Evolutionary conservation across 2,113 vertebrate genomes (phyloP).

Genomic region (Laticauda laticaudata): DNA sequence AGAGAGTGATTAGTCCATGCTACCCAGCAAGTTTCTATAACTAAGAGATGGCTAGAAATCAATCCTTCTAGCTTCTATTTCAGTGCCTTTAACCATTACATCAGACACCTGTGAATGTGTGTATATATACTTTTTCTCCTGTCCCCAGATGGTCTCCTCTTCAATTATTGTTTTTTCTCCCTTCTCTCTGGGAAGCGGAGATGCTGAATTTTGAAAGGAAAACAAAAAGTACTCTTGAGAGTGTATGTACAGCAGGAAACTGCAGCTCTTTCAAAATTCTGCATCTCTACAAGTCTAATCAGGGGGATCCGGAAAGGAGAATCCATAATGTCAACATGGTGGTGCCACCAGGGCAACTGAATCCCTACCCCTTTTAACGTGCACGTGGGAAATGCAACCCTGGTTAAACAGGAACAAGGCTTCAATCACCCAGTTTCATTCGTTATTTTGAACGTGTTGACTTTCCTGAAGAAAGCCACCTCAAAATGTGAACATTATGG

Average conservation of each 20-base stretch:
- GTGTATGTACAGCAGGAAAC: not conserved
- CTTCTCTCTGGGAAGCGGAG: not conserved
- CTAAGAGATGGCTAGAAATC: not conserved
- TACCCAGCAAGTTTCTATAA: not conserved
- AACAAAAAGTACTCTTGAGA: not conserved
- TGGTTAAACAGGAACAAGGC: not conserved
- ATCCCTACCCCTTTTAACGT: not conserved
- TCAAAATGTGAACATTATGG: not conserved
- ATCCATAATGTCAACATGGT: not conserved
- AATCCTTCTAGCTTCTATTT: not conserved
- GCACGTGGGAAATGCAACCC: not conserved
- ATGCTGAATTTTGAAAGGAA: not conserved
- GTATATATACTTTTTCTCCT: not conserved
- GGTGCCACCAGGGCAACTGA: not conserved
- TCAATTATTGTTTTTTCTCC: not conserved
- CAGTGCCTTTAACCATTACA: not conserved
- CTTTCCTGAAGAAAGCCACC: not conserved
- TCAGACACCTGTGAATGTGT: not conserved
- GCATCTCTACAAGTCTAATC: not conserved
- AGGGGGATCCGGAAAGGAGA: not conserved
- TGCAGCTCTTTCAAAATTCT: not conserved
- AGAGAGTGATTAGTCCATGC: not conserved
- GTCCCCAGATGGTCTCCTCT: not conserved
- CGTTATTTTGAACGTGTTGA: not conserved
- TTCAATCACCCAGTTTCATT: not conserved